These are phyloP conservation scores for Hydrolagus colliei DNA, from an alignment of 2,797 vertebrate genomes.

Conservation along the genomic window DNA sequence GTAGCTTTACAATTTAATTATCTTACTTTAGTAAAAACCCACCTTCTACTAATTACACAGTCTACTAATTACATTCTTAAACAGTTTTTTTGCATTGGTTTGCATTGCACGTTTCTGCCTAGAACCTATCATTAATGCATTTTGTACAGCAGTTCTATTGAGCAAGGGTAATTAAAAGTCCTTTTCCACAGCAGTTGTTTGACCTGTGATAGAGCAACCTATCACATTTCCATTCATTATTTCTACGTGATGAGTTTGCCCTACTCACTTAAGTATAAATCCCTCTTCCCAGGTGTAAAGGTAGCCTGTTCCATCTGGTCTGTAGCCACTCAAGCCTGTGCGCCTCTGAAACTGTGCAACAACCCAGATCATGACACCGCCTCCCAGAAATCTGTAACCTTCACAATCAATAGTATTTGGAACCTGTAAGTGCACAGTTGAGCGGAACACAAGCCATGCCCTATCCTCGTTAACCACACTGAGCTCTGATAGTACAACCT, in stretches of 20 bases:
- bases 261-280: conserved; percentile 53
- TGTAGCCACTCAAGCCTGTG: conserved; percentile 46
- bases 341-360: conserved; percentile 45
- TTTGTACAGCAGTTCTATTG: conserved; percentile 38
- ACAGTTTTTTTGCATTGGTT: conserved; percentile 34
- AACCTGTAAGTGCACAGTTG: conserved; percentile 47
- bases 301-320: conserved; percentile 46
- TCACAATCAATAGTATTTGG: conserved; percentile 55
- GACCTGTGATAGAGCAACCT: conserved; percentile 58
- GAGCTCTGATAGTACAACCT: conserved; percentile 49
- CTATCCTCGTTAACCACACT: conserved; percentile 52
- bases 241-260: conserved; percentile 56
- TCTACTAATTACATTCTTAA: conserved; percentile 34
- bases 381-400: conserved; percentile 46
- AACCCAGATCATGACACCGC: conserved; percentile 26
- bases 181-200: conserved; percentile 49
- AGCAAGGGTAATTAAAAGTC: conserved; percentile 60
- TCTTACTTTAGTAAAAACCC: background rate
- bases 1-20: conserved; percentile 4
- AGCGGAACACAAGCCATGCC: conserved; percentile 47
- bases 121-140: conserved; percentile 59
- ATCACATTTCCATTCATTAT: conserved; percentile 61
- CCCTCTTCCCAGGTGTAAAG: conserved; percentile 58
- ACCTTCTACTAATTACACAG: background rate
- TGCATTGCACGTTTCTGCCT: conserved; percentile 47